phyloP scores from a whole-genome alignment of 2,888 invertebrate species.

The Diabrotica balteata region DNA sequence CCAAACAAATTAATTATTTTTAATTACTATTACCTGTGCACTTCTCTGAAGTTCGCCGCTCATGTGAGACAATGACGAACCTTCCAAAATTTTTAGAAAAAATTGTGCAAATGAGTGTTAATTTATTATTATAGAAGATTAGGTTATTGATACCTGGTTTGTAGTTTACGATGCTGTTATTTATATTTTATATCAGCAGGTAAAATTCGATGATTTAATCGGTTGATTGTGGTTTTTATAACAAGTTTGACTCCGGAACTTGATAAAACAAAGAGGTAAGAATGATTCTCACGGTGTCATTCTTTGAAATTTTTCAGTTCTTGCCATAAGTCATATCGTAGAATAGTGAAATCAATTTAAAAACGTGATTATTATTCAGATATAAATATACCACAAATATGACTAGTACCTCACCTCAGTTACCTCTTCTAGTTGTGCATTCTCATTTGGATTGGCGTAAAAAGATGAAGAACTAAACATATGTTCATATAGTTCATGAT shows the following conservation, averaged over 20 bases:
- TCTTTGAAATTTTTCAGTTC: neutral
- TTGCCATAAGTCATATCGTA: no score
- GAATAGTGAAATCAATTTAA: no score
- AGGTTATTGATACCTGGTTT: slow-evolving; percentile 15
- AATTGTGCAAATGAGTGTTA: slow-evolving; percentile 15
- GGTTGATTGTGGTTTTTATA: neutral
- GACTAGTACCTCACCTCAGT: no score
- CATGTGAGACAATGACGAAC: slow-evolving; percentile 6
- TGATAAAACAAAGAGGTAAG: neutral
- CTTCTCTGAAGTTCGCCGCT: slow-evolving; percentile 9
- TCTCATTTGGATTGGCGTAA: no score
- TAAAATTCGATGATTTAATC: slow-evolving; percentile 8
- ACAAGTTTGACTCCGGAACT: neutral
- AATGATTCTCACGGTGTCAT: neutral
- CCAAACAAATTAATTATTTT: slow-evolving; percentile 10
- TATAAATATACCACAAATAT: no score
- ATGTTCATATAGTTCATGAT: no score
- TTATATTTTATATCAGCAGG: no score
- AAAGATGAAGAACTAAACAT: no score
- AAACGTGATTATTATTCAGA: no score
- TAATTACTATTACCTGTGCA: slow-evolving; percentile 1
- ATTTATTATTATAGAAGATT: no score
- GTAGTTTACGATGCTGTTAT: slow-evolving; percentile 4
- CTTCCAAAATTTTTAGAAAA: slow-evolving; percentile 7
- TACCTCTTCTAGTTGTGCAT: no score